Evolutionary conservation across 2,888 invertebrate species (phyloP), one percentile per base, ranked within the genome.

Genomic region (Cerastoderma edule): DNA sequence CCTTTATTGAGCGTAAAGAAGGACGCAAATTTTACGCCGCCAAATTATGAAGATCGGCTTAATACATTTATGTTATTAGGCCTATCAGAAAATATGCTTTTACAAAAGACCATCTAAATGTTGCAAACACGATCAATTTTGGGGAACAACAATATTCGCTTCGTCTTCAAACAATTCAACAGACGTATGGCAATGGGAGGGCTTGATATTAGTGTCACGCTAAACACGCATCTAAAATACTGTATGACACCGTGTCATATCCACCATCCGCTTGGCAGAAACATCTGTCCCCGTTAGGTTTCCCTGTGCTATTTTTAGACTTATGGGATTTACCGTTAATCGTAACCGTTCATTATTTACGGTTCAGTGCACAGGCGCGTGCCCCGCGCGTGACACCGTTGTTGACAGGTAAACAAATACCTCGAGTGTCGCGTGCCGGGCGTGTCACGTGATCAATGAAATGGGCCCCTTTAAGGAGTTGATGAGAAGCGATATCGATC

Each of bases 311-410:
- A n/a, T n/a, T n/a, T n/a, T n/a, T n/a, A n/a, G n/a, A n/a, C n/a
- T n/a, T n/a, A n/a, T 33, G 33, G n/a, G 33, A 63, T 71, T 64
- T 64, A 71, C 71, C 71, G 71, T 71, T 71, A 71, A 57, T n/a
- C 19, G 27, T 32, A 13, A 27, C 24, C 39, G 39, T 10, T 67
- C 35, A 33, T 67, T 48, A 30, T 22, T 67, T n/a, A 24, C 32
- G 48, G 67, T 27, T 57, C 39, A 67, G 33, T 72, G 67, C 72
- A 72, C 66, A 57, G 72, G 72, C 72, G 72, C 72, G 72, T 72
- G 66, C 57, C 72, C 35, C 57, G 44, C 72, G 32, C 72, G 50
- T 67, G 66, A 56, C 67, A 67, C 22, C 33, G 60, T 35, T 46
- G 16, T 16, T 67, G 67, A 30, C 60, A 60, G 32, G 33, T 67